Evolutionary conservation across 2,113 vertebrate genomes (phyloP), one percentile per base, ranked within the genome.

Genomic region (Amphiprion percula): DNA sequence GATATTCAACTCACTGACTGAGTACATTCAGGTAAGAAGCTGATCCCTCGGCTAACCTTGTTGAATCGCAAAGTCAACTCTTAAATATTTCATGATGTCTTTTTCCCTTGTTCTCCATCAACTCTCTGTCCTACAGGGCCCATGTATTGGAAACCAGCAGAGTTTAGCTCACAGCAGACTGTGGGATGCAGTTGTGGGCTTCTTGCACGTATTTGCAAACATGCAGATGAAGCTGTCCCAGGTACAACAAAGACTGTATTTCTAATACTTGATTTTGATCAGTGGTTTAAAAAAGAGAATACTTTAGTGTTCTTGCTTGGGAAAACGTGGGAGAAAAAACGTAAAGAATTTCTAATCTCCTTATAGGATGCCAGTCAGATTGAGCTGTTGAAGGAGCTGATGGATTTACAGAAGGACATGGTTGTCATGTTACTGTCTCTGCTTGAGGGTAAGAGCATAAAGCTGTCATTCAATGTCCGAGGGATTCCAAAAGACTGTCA

Each of bases 201-300:
- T 99, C 85, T 94, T 99, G 86, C 98, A 99, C 17, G 98, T 99
- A 1, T 99, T 99, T 89, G 98, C 98, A 69, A 99, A 99, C 92
- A 97, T 99, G 98, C 98, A 99, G 91, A 99, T 99, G 98, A 99
- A 99, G 92, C 95, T 99, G 17, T 99, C 98, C 54, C 98, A 99
- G 97, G 98, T 99, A 96, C n/a, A 3, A 10, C 41, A 14, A 4
- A 44, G 12, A 12, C 3, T 44, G 41, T 15, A 15, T 44, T 44
- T 12, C 41, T 44, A 14, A 15, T 12, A 15, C 41, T 44, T 44
- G 3, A 44, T 44, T 44, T 44, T 44, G 41, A 15, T 44, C 2
- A 44, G 15, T 14, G 41, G 14, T 44, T 44, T 44, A 44, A 15
- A 44, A 44, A 4, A 12, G 41, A 14, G 41, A 44, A 26, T 21